Evolutionary conservation across 2,113 vertebrate species (phyloP), one percentile per base, ranked within the genome.

Genomic region (Lampris incognitus): DNA sequence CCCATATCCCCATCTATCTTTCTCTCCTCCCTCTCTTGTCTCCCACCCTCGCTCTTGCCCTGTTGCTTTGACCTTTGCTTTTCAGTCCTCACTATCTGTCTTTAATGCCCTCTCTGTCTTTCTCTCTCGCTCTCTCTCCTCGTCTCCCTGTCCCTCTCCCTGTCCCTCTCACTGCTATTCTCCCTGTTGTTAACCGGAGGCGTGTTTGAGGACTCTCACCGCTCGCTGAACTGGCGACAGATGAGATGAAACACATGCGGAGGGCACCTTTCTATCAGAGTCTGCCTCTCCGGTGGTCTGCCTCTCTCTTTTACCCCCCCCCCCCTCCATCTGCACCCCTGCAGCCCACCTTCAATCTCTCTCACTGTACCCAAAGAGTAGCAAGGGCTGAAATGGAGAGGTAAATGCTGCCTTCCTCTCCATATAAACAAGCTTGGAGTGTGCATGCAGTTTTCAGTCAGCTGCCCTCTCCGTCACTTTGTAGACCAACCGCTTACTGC

Each of bases 181-280:
- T 51, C 13, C 65, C 54, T 13, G 41, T 38, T 49, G 69, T 66
- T 81, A 71, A 87, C 69, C 82, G 83, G 78, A 82, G 79, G 66
- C 87, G 56, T 44, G 72, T 92, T 89, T 89, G 84, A 93, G 85
- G 85, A 90, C 85, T 89, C 77, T 90, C 82, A 92, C 90, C 83
- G 82, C 57, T 44, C 70, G 85, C 76, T 91, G 86, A 91, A 91
- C 88, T 85, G 88, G 71, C 78, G 63, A 85, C 38, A 83, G 77
- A 89, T 88, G 11, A 91, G 85, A 92, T 86, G 81, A 89, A 92
- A 92, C 84, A 68, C 76, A 91, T 77, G 70, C 69, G 72, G 37
- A 1, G 69, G 74, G 81, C 79, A 81, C 85, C 75, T 85, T 81
- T 81, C 73, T 44, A 63, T 66, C 84, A 57, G 74, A 77, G 60